These are phyloP conservation scores for Grallaria varia DNA, from an alignment of 2,113 vertebrate genomes.

Conservation along the genomic window DNA sequence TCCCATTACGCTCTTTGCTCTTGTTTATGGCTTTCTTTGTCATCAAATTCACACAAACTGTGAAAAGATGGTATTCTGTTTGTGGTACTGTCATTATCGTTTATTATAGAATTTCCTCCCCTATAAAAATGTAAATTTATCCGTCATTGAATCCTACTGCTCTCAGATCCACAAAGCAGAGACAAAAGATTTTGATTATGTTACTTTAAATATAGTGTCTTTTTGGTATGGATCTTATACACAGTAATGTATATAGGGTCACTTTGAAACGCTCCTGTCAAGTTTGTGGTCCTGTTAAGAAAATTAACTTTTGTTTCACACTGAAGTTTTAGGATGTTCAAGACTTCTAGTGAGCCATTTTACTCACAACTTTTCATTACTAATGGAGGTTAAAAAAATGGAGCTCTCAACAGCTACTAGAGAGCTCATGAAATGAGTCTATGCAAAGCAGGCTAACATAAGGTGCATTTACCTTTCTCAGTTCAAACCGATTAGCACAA, in stretches of 20 bases:
- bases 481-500: neutral
- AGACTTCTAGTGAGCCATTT: neutral
- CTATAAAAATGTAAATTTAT: neutral
- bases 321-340: neutral
- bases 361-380: neutral
- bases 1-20: conserved; percentile 24
- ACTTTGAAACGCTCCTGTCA: neutral
- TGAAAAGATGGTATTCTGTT: neutral
- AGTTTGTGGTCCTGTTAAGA: neutral
- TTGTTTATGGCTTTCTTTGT: conserved; percentile 24
- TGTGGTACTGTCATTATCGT: neutral
- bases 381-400: neutral
- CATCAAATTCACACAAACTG: neutral
- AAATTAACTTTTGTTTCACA: neutral
- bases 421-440: neutral
- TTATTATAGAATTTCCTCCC: neutral
- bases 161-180: neutral
- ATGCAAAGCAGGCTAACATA: neutral
- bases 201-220: neutral
- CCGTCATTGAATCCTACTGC: neutral
- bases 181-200: neutral
- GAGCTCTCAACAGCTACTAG: neutral
- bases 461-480: neutral
- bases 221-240: neutral
- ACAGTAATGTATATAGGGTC: neutral